phyloP scores from a whole-genome alignment of 2,113 vertebrate species.

The Haemorhous mexicanus region DNA sequence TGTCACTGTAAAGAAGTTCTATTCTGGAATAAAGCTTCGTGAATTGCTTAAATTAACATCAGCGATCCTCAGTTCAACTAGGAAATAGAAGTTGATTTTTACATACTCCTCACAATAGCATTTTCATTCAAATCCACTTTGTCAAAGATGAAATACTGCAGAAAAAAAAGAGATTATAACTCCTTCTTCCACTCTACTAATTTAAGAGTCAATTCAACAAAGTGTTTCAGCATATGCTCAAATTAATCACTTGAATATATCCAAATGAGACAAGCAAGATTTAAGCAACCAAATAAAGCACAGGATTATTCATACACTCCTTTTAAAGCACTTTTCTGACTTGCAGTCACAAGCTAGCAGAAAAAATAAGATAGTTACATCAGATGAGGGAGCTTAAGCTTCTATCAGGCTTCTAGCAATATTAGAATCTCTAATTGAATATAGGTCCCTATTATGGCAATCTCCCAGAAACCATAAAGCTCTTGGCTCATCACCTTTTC shows the following conservation, averaged over 20 bases:
- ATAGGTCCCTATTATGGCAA: background rate
- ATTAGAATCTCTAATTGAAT: background rate
- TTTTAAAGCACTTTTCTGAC: background rate
- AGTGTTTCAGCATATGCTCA: background rate
- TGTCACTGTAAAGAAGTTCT: background rate
- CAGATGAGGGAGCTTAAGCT: background rate
- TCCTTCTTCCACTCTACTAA: background rate
- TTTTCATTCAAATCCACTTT: background rate
- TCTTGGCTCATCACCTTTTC: background rate
- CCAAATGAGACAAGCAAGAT: background rate
- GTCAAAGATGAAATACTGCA: background rate
- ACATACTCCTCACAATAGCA: background rate
- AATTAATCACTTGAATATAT: background rate
- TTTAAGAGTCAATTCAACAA: background rate
- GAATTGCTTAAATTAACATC: background rate
- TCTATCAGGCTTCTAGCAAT: background rate
- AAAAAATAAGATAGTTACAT: background rate
- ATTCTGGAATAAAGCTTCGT: background rate
- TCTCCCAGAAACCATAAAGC: background rate
- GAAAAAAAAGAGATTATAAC: background rate
- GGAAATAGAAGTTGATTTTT: background rate
- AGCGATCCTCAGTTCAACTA: background rate
- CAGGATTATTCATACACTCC: background rate
- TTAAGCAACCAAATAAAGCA: background rate
- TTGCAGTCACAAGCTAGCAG: background rate